Evolutionary conservation across 1,140 invertebrate species (phyloP), one percentile per base, ranked within the genome.

Genomic region (Mesaphorura yosii): DNA sequence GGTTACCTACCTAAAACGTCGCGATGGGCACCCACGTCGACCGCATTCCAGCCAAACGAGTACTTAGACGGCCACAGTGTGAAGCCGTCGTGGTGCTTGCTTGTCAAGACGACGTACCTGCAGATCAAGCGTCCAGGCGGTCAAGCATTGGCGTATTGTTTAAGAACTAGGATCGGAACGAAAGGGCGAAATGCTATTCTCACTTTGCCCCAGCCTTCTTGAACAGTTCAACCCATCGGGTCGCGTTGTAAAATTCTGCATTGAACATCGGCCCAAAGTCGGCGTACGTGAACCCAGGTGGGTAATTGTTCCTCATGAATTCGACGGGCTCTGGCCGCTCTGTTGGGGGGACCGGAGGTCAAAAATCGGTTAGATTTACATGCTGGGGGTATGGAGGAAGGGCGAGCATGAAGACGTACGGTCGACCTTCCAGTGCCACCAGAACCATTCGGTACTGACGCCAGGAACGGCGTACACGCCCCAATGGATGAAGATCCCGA

Each of bases 41-140:
- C 68, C 0, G 87, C 72, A 72, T 94, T 95, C 90, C 90, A 95
- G 65, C 86, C 86, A 64, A 81, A 94, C 0, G 87, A 81, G 51
- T 81, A 78, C 59, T 77, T 80, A 0, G 87, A 91, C 26, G 90
- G 90, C 80, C 88, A 94, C 28, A 93, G 51, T 0, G 89, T 87
- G 62, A 76, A 94, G 7, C 90, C 90, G 69, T 94, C 90, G 67
- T 94, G 89, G 74, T 95, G 91, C 72, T 95, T 95, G 63, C 82
- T 88, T 1, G 89, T 94, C 2, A 95, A 65, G 1, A 95, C 85
- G 10, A 94, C 76, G 66, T 94, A 56, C 60, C 66, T 65, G 22
- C 38, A 66, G 54, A 42, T 50, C 10, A 7, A 31, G n/a, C 10
- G n/a, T 34, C 10, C 20, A 34, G 20, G 20, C 17, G 31, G 22